Evolutionary conservation across 2,888 invertebrate species (phyloP).

Genomic region (Tachystola acroxantha): DNA sequence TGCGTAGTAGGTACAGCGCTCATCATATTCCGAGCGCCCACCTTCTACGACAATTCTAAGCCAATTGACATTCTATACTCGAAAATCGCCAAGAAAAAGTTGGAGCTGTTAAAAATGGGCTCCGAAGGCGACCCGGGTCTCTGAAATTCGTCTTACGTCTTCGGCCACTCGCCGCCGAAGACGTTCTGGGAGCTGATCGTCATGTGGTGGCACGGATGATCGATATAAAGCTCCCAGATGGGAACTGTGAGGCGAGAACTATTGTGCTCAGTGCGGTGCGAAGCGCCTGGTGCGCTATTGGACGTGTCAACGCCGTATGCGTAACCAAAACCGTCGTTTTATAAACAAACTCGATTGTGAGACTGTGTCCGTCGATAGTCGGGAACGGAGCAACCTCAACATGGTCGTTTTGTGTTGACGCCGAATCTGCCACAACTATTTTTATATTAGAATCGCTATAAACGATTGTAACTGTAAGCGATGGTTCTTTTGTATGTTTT

Average conservation of each 20-base stretch:
- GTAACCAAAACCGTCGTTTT: constrained; percentile 72
- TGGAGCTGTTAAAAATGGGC: constrained; percentile 92
- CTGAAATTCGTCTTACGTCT: constrained; percentile 83
- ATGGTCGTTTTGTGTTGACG: constrained; percentile 51
- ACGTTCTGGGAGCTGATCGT: constrained; percentile 79
- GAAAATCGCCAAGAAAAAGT: constrained; percentile 93
- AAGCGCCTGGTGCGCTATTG: constrained; percentile 60
- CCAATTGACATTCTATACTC: constrained; percentile 94
- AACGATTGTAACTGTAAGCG: constrained; percentile 50
- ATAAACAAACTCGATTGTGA: constrained; percentile 52
- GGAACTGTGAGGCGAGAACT: constrained; percentile 67
- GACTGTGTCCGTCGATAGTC: constrained; percentile 67
- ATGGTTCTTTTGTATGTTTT: constrained; percentile 50
- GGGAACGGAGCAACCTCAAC: constrained; percentile 43
- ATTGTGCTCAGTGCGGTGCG: constrained; percentile 71
- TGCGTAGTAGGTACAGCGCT: constrained; percentile 93
- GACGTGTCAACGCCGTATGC: constrained; percentile 56
- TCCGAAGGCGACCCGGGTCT: constrained; percentile 83
- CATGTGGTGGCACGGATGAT: constrained; percentile 79
- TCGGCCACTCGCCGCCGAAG: constrained; percentile 84
- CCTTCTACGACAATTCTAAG: constrained; percentile 92
- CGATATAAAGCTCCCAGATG: constrained; percentile 61
- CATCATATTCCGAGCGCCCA: constrained; percentile 94
- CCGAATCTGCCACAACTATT: constrained; percentile 62
- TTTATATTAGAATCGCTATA: constrained; percentile 66